Base-by-base conservation (phyloP, 2,113 vertebrate genomes). In the Cebidichthys violaceus region DNA sequence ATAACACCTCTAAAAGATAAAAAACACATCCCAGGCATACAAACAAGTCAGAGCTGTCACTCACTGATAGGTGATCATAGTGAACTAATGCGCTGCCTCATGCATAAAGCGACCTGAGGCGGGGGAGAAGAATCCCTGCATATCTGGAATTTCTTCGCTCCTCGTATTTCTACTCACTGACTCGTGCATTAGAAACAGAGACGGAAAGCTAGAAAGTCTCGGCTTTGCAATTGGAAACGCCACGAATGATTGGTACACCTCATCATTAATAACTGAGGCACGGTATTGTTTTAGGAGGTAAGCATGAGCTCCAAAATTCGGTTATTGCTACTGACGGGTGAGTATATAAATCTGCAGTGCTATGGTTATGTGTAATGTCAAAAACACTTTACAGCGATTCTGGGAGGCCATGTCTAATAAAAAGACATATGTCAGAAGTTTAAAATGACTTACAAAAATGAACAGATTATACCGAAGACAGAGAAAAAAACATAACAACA, bases 1-100 rank as follows among this genome's bases (percentile, higher is more conserved):
- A 93, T 94, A 93, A 94, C 93, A 93, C 87, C 84, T 81, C 70
- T 2, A 89, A 86, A 83, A 86, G 78, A 91, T 81, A 87, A 76
- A 64, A 91, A 88, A 87, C 74, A 85, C 68, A 80, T 75, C 82
- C 83, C 70, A 64, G 41, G 84, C 80, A 85, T 61, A 86, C 70
- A 89, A 90, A 88, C 82, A 85, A 91, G 82, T 73, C 68, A 20
- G 84, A 74, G 86, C 88, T 90, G 91, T 75, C 90, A 91, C 72
- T 92, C 90, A 90, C 70, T 91, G 89, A 92, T 90, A 86, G 78
- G 89, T 85, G 88, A 92, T 92, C 89, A 84, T 29, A 84, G 84
- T 20, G 47, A 85, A 87, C 84, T 86, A 91, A 89, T 77, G 81
- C 33, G 47, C 50, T 41, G 74, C 82, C 85, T 87, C 67, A 70